A percentile compares a stretch with the other conserved stretches of the same genome.
phyloP scores from a whole-genome alignment of 2,797 vertebrate genomes.

The Anabacerthia variegaticeps region DNA sequence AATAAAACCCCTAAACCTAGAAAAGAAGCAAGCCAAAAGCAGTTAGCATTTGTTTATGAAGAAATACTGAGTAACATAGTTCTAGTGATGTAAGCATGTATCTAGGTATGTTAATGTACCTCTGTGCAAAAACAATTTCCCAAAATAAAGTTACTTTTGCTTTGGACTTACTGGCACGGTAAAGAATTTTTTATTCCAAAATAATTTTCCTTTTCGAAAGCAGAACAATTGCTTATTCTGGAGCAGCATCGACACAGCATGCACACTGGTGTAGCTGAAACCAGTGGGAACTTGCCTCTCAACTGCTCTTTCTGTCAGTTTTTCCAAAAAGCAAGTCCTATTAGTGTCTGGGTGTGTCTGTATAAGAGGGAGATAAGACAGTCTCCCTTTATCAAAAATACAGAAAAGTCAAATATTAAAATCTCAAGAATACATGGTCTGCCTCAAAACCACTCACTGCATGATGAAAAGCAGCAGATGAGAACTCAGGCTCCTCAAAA shows the following conservation, averaged over 20 bases:
- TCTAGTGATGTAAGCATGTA: background rate
- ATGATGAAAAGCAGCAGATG: background rate
- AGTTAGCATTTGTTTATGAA: background rate
- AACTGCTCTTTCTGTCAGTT: background rate
- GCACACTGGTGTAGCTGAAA: fast-evolving
- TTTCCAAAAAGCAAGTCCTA: background rate
- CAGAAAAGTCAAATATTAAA: background rate
- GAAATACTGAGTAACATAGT: background rate
- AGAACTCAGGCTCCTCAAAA: background rate
- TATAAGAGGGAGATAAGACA: background rate
- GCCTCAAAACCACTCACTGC: background rate
- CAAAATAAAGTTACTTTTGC: background rate
- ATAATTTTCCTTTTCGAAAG: background rate
- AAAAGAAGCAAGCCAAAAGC: background rate
- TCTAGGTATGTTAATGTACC: background rate
- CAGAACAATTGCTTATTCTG: background rate
- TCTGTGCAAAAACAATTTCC: background rate
- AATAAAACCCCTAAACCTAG: background rate
- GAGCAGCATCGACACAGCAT: background rate
- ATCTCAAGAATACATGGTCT: background rate
- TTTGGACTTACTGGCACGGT: background rate
- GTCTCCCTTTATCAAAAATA: background rate
- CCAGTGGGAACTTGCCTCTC: background rate
- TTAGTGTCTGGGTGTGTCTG: background rate
- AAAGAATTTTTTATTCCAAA: background rate